Base-by-base conservation (phyloP, 2,888 invertebrate genomes). In the Ichneumoninae sp. region DNA sequence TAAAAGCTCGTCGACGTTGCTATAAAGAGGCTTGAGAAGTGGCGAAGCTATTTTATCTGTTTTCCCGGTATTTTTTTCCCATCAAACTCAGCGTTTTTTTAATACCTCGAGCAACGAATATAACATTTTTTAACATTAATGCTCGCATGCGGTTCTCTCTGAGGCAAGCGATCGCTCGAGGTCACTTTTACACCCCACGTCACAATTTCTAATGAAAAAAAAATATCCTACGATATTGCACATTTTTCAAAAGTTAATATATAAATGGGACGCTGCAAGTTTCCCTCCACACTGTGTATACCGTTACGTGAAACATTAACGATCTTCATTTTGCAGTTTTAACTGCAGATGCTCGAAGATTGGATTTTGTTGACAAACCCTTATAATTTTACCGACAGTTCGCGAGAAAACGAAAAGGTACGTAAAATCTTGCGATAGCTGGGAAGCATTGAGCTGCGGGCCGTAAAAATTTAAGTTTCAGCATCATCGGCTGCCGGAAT, bases 1-100 rank as follows among this genome's bases (percentile, higher is more conserved):
- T 87, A 86, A 87, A 87, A 80, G 81, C 66, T 79, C 62, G 72
- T 71, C 76, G 79, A 75, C 71, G 72, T 78, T 75, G 68, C 40
- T 50, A 57, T 44, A 22, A 22, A 33, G 22, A 8, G 13, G 36
- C 33, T 26, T 52, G 22, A 54, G 13, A 65, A 44, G 47, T n/a
- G 36, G 40, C 30, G 66, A 72, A 72, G 72, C 52, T 72, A 54
- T 80, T 54, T 66, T 57, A 80, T 72, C 44, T 13, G 66, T 16
- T 60, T 33, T 80, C 30, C 40, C 54, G 71, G 30, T 80, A 16
- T 33, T 80, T 22, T 80, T 65, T 47, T 8, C 13, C 26, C 66
- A 65, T 40, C 71, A 30, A 65, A n/a, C n/a, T 47, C 30, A 36
- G 36, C n/a, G 57, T 71, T 36, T 71, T 50, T 71, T 33, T 71